Conservation (phyloP, 2,888 invertebrate species). For the Ochlodes sylvanus region DNA sequence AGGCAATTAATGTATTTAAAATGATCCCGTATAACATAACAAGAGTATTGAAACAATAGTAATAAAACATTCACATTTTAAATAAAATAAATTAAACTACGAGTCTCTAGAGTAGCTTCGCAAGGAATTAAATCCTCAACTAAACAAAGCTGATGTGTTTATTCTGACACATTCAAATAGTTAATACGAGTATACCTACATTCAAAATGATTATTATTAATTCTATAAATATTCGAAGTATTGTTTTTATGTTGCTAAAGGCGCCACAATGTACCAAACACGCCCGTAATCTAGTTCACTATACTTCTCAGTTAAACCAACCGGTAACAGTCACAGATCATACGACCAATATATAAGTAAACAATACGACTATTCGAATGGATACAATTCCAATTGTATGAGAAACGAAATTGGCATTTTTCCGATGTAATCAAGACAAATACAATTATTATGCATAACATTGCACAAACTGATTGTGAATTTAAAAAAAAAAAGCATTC, state of each 20-base stretch:
- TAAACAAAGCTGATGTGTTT: conserved; percentile 14
- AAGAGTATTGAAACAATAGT: conserved; percentile 17
- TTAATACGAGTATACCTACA: background rate
- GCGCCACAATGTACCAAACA: background rate
- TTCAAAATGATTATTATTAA: conserved; percentile 8
- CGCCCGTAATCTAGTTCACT: background rate
- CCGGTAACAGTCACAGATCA: conserved; percentile 8
- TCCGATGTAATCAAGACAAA: background rate
- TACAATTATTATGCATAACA: background rate
- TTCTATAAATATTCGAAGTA: conserved; percentile 3
- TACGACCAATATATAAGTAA: background rate
- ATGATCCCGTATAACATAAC: conserved; percentile 1
- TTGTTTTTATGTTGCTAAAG: background rate
- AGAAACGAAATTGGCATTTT: background rate
- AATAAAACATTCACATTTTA: background rate
- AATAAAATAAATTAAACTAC: conserved; percentile 5
- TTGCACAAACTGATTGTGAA: background rate
- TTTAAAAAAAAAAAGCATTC: background rate
- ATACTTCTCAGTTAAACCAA: background rate
- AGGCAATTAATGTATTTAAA: too few species aligned
- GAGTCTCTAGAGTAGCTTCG: conserved; percentile 28
- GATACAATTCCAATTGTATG: background rate
- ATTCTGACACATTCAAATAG: background rate
- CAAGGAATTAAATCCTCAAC: background rate
- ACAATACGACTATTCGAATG: background rate